These are phyloP conservation scores for Hippocampus barbouri DNA, from an alignment of 2,113 vertebrate species.

Conservation along the genomic window DNA sequence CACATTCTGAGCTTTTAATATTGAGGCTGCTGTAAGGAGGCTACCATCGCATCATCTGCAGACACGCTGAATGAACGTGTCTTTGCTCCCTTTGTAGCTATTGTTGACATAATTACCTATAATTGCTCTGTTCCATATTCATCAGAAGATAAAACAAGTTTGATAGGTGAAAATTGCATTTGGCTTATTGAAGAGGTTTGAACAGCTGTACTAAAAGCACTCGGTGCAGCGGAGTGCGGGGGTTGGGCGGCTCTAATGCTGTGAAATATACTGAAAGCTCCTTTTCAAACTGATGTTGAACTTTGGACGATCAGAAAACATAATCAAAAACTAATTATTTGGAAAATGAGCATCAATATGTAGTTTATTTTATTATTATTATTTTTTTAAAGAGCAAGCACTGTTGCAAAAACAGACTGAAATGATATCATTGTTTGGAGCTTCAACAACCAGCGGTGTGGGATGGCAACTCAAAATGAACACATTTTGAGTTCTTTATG, in stretches of 20 bases:
- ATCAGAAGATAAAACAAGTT: slow-evolving; percentile 75
- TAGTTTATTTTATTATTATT: not conserved
- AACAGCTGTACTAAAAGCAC: slow-evolving; percentile 49
- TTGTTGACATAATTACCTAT: slow-evolving; percentile 77
- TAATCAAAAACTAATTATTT: not conserved
- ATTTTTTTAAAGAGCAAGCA: not conserved
- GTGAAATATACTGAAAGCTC: slow-evolving; percentile 9
- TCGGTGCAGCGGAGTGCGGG: not conserved
- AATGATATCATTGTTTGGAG: not conserved
- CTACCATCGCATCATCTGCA: slow-evolving; percentile 46
- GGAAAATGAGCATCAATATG: not conserved
- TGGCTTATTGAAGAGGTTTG: slow-evolving; percentile 58
- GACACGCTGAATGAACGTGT: slow-evolving; percentile 44
- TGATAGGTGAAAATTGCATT: slow-evolving; percentile 53
- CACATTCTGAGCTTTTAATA: slow-evolving; percentile 6
- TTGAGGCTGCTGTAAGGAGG: slow-evolving; percentile 16
- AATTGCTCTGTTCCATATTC: slow-evolving; percentile 81
- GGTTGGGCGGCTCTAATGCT: not conserved
- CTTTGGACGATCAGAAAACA: not conserved
- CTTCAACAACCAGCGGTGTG: not conserved
- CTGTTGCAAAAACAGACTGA: not conserved
- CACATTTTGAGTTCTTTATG: too few relatives aligned
- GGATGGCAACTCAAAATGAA: too few relatives aligned
- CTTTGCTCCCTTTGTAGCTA: slow-evolving; percentile 72
- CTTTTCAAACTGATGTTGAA: slow-evolving; percentile 15